Evolutionary conservation across 2,797 vertebrate genomes (phyloP), one percentile per base, ranked within the genome.

Genomic region (Rhinogobio ventralis): DNA sequence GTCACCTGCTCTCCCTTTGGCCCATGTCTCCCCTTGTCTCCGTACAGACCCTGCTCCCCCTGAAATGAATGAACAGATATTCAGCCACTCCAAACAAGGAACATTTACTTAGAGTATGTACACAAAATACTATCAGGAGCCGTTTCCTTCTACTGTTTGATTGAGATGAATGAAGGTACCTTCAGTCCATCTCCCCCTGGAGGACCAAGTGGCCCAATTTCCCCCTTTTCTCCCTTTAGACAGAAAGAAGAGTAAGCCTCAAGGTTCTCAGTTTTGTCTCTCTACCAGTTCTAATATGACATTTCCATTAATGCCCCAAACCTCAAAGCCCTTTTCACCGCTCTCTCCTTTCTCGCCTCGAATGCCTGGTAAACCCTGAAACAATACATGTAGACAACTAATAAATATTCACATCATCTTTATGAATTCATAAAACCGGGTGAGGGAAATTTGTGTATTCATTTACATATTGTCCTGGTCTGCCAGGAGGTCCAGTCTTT

Each of bases 1-100:
- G 87, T 92, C 62, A 97, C 96, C 95, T 95, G 94, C 55, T 95
- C 94, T 86, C 96, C 96, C 78, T 96, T 96, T 25, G 86, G 66
- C 60, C 96, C 96, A 0, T 36, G 78, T 82, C 83, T 86, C 62
- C 95, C 96, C 0, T 85, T 81, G 28, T 87, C 0, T 0, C 96
- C 96, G 0, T 64, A 4, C 53, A 88, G 39, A 19, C 95, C 96
- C 7, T 36, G 88, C 30, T 90, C 90, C 75, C 96, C 96, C 96
- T 96, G 86, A 86, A 89, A 93, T 28, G 79, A 33, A 80, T 53
- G 67, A 5, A 82, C 10, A 51, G 13, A 33, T 2, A 78, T 25
- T 57, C n/a, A 79, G 33, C 9, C 45, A 79, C 5, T 71, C 7
- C 36, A 49, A 9, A 85, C 7, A 64, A 55, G 9, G 39, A 42